These are phyloP conservation scores for Metopolophium dirhodum DNA, from an alignment of 1,140 invertebrate genomes.

Conservation along the genomic window DNA sequence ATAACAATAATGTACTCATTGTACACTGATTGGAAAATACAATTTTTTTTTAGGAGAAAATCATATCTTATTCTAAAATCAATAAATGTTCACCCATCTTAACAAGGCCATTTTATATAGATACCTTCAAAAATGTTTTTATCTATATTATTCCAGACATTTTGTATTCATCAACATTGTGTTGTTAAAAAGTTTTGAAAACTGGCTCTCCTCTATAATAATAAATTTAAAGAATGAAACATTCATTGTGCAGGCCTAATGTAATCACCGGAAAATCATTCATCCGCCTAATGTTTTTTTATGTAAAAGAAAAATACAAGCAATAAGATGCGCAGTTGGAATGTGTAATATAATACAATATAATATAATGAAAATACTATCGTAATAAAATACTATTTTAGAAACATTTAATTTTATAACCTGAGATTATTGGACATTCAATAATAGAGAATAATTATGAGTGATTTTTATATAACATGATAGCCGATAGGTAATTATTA, in stretches of 20 bases:
- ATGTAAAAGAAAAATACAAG: not conserved
- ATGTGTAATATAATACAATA: not conserved
- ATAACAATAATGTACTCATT: not conserved
- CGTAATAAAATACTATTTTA: constrained; percentile 8
- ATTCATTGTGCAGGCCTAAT: not conserved
- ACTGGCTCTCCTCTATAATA: not conserved
- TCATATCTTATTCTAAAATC: not conserved
- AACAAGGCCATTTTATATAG: not conserved
- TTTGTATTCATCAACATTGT: not conserved
- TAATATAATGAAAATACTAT: not conserved
- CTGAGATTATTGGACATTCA: not conserved
- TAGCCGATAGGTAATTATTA: not conserved
- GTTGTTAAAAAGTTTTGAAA: constrained; percentile 1
- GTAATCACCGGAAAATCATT: not conserved
- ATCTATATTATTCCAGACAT: not conserved
- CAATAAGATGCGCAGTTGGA: not conserved
- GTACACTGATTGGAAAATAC: not conserved
- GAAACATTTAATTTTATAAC: not conserved
- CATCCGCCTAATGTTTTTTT: not conserved
- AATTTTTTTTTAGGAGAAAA: not conserved
- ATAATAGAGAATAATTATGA: not conserved
- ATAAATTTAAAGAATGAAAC: constrained; percentile 19
- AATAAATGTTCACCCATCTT: not conserved
- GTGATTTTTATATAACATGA: not conserved
- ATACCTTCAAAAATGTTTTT: constrained; percentile 20